These are phyloP conservation scores for Panorpa germanica DNA, from an alignment of 2,888 invertebrate genomes.

Conservation along the genomic window DNA sequence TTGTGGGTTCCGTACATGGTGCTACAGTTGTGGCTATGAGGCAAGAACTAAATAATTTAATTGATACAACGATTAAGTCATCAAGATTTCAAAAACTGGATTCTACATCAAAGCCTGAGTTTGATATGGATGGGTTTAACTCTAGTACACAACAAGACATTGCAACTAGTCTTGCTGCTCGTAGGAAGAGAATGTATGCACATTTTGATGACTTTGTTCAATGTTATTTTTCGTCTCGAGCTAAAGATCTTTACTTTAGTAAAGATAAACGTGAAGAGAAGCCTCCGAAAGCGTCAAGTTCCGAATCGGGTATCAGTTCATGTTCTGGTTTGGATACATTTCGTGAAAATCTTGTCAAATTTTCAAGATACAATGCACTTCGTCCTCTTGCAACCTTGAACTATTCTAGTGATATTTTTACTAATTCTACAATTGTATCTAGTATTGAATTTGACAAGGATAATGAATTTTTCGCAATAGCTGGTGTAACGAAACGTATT, in stretches of 20 bases:
- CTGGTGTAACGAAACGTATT: constrained; percentile 86
- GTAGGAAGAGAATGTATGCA: constrained; percentile 57
- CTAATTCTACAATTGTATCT: constrained; percentile 69
- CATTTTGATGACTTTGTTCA: constrained; percentile 82
- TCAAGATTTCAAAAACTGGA: constrained; percentile 21
- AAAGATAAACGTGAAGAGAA: constrained; percentile 13
- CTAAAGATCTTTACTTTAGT: constrained; percentile 50
- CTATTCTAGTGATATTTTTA: constrained; percentile 77
- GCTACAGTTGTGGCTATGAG: constrained; percentile 31
- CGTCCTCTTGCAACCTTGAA: constrained; percentile 71
- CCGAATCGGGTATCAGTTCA: constrained; percentile 11
- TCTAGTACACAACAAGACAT: constrained; percentile 5
- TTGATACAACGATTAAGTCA: constrained; percentile 33
- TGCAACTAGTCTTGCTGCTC: constrained; percentile 36
- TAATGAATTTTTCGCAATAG: constrained; percentile 88
- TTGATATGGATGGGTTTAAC: background rate
- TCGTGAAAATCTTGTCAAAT: constrained; percentile 68
- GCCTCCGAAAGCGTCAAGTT: background rate
- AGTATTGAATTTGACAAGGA: constrained; percentile 95
- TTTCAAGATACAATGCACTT: constrained; percentile 61
- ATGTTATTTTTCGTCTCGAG: constrained; percentile 64
- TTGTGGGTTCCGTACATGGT: constrained; percentile 25
- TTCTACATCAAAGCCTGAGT: constrained; percentile 16
- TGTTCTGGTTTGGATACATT: constrained; percentile 50
- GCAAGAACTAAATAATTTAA: constrained; percentile 33